Base-by-base conservation (phyloP, 2,113 vertebrate species). In the Rynchops niger region DNA sequence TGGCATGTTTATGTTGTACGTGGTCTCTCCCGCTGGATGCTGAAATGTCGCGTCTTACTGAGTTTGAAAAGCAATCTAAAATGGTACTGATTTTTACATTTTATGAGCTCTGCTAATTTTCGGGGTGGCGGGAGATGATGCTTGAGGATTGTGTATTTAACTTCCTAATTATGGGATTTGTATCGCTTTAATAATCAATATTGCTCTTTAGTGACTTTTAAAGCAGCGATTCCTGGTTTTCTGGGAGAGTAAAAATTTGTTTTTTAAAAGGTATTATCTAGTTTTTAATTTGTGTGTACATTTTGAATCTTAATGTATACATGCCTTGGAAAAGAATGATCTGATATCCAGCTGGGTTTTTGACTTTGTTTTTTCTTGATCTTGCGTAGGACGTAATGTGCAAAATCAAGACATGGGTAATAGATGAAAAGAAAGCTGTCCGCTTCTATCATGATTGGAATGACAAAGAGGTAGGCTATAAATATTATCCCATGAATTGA, bases 391-490 rank as follows among this genome's bases (percentile, higher is more conserved):
- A 99, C 47, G 98, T 99, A 98, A 99, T 99, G 98, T 99, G 99
- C 98, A 99, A 99, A 99, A 99, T 99, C 98, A 99, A 99, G 98
- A 99, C 98, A 97, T 99, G 99, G 99, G 98, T 99, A 97, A 97
- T 98, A 98, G 99, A 99, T 98, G 98, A 99, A 98, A 99, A 99
- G 99, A 99, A 99, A 98, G 98, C 98, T 97, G 98, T 99, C 92
- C 98, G 98, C 85, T 99, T 98, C 98, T 99, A 98, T 98, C 99
- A 98, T 70, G 98, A 99, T 79, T 99, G 99, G 99, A 99, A 99
- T 97, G 99, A 99, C 98, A 99, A 99, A 98, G 99, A 99, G 99
- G 99, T 99, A 98, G 97, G 98, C 97, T 97, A 38, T 96, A 94
- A 97, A 84, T 91, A 79, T 87, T 71, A 76, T 69, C 58, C 26